Percentiles rank a stretch among this genome's conserved stretches.
Conservation (phyloP, 1,140 invertebrate species). For the Lanistes nyassanus region DNA sequence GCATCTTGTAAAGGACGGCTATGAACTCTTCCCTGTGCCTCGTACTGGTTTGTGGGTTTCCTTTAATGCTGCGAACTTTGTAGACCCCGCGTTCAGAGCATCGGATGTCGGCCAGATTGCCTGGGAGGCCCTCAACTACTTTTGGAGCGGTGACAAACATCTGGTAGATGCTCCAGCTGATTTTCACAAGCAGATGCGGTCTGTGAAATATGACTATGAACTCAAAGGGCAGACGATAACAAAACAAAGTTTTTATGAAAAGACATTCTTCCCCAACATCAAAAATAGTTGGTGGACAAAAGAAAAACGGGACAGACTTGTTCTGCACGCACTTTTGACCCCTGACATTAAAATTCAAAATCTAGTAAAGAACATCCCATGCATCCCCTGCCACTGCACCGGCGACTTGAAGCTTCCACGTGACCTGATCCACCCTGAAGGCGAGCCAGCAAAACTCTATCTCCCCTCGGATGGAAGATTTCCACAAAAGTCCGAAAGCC, state of each 20-base stretch:
- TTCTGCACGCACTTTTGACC: conserved; percentile 7
- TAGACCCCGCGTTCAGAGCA: conserved; percentile 18
- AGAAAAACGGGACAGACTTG: conserved; percentile 20
- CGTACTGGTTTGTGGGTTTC: background rate
- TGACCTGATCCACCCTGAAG: conserved; percentile 19
- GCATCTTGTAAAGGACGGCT: background rate
- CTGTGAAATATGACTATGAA: background rate
- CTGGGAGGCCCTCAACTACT: conserved; percentile 15
- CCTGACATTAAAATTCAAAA: conserved; percentile 14
- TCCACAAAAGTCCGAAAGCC: conserved; percentile 8
- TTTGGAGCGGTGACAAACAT: conserved; percentile 10
- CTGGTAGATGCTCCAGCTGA: conserved; percentile 18
- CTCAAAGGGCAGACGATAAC: conserved; percentile 5
- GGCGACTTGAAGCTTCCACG: conserved; percentile 10
- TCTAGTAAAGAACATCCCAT: background rate
- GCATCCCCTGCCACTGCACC: conserved; percentile 16
- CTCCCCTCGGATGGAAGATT: conserved; percentile 15
- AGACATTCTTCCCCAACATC: conserved; percentile 24
- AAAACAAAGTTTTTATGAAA: conserved; percentile 8
- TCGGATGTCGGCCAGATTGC: conserved; percentile 12
- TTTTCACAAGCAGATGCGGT: background rate
- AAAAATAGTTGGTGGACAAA: conserved; percentile 3
- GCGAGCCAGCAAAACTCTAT: conserved; percentile 16
- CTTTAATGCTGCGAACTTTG: conserved; percentile 8
- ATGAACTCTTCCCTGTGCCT: conserved; percentile 7